Evolutionary conservation across 2,797 vertebrate species (phyloP).

Genomic region (Pangasius sanitwongsei): DNA sequence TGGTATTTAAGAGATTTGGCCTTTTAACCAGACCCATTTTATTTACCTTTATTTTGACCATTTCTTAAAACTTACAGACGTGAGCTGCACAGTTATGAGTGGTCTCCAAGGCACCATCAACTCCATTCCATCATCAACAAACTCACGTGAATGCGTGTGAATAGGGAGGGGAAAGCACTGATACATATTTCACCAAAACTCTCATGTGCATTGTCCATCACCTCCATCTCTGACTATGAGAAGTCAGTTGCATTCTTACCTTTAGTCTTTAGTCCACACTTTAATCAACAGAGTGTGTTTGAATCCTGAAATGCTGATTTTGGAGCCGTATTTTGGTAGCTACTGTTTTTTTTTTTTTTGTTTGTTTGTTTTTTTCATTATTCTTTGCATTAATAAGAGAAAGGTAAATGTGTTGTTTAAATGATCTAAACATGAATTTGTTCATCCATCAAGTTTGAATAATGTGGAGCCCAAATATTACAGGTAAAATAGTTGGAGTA

Average conservation of each 20-base stretch:
- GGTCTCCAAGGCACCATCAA: neutral
- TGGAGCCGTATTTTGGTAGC: neutral
- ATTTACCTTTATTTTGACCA: neutral
- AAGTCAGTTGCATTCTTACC: neutral
- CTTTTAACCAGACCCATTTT: neutral
- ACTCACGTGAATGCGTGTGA: neutral
- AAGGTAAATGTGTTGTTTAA: neutral
- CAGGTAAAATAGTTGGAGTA: neutral
- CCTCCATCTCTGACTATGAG: neutral
- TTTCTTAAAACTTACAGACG: neutral
- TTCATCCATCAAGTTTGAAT: neutral
- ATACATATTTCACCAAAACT: neutral
- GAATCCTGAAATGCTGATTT: neutral
- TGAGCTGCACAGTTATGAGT: neutral
- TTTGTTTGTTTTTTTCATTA: neutral
- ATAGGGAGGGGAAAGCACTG: neutral
- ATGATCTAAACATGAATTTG: neutral
- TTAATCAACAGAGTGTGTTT: neutral
- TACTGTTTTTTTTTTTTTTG: neutral
- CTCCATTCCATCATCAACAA: neutral
- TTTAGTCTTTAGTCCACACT: neutral
- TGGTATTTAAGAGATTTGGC: neutral
- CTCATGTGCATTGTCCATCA: neutral
- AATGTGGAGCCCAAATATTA: neutral
- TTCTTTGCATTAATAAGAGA: neutral